Percentiles rank a stretch among this genome's conserved stretches.
Conservation (phyloP, 2,113 vertebrate genomes). For the Agelaius tricolor region DNA sequence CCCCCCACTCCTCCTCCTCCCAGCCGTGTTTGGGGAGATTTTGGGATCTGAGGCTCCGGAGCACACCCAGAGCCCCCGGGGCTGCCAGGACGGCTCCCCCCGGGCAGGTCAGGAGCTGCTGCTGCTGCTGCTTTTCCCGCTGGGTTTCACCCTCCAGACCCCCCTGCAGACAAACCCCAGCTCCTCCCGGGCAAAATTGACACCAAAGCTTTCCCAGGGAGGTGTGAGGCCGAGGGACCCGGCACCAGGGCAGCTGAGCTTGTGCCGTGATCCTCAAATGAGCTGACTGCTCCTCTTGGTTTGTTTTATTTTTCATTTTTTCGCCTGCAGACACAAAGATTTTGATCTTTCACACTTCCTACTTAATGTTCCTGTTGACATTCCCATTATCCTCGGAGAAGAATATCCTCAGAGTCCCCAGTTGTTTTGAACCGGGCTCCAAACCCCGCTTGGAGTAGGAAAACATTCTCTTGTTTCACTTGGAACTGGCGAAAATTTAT, state of each 20-base stretch:
- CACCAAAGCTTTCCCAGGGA: background rate
- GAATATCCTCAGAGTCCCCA: background rate
- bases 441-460: background rate
- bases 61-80: background rate
- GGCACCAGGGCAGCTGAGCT: background rate
- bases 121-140: background rate
- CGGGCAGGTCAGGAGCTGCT: background rate
- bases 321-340: conserved; percentile 1
- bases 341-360: conserved; percentile 48
- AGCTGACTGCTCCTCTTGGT: background rate
- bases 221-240: background rate
- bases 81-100: background rate
- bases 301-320: background rate
- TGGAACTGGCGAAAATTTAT: background rate
- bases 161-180: background rate
- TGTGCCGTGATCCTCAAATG: background rate
- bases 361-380: conserved; percentile 30
- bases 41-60: background rate
- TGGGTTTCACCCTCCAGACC: background rate
- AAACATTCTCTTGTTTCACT: background rate
- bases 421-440: background rate
- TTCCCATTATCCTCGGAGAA: conserved; percentile 34
- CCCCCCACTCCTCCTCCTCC: background rate
- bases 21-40: background rate
- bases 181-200: background rate